A percentile compares a stretch with the other conserved stretches of the same genome.
Evolutionary conservation across 2,888 invertebrate genomes (phyloP).

Genomic region (Sinelater perroti): DNA sequence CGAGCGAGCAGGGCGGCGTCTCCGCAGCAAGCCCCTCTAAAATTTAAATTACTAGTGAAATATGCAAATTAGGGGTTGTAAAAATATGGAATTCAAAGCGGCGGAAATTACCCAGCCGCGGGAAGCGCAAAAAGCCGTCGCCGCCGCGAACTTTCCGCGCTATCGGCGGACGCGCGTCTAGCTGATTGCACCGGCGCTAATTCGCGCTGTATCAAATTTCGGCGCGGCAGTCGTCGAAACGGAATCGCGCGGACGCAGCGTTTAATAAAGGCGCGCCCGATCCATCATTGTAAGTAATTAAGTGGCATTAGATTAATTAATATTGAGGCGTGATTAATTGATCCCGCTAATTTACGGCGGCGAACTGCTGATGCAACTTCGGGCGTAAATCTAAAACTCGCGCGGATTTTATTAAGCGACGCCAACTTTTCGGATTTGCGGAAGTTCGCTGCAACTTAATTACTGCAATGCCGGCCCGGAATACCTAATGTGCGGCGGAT

Average conservation of each 20-base stretch:
- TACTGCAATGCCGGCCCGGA: slow-evolving; percentile 16
- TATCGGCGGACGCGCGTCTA: no score
- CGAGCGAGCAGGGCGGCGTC: no score
- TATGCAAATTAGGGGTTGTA: slow-evolving; percentile 35
- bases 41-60: slow-evolving; percentile 36
- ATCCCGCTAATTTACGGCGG: slow-evolving; percentile 29
- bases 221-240: no score
- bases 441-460: slow-evolving; percentile 22
- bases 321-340: slow-evolving; percentile 38
- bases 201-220: slow-evolving; percentile 13
- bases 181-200: no score
- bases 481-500: slow-evolving; percentile 21
- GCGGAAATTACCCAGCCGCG: slow-evolving; percentile 32
- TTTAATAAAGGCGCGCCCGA: slow-evolving; percentile 20
- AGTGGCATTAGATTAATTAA: slow-evolving; percentile 37
- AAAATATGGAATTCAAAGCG: slow-evolving; percentile 33
- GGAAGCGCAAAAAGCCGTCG: slow-evolving; percentile 31
- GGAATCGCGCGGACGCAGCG: slow-evolving; percentile 7
- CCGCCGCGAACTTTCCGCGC: slow-evolving; percentile 8
- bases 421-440: slow-evolving; percentile 25
- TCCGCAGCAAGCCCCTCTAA: slow-evolving; percentile 24
- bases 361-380: slow-evolving; percentile 36
- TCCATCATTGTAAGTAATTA: slow-evolving; percentile 38
- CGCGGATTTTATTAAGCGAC: slow-evolving; percentile 33
- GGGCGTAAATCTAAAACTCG: slow-evolving; percentile 34